Evolutionary conservation across 2,888 invertebrate genomes (phyloP).

Genomic region (Cancer borealis): DNA sequence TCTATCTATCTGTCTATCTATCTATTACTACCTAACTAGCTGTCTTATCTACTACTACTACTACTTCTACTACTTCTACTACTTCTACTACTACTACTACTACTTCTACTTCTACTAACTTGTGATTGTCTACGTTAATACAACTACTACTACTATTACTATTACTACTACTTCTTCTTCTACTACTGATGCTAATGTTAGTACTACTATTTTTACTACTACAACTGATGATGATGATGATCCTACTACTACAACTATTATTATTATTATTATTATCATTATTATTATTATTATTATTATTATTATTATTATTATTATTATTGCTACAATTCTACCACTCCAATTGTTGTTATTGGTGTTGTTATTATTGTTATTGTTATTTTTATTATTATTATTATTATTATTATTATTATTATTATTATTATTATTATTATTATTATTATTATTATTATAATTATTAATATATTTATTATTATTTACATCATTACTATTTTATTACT

Average conservation of each 20-base stretch:
- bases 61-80: neutral
- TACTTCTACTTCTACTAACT: neutral
- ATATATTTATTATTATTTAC: neutral
- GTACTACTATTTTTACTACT: neutral
- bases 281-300: neutral
- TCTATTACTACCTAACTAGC: neutral
- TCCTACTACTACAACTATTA: neutral
- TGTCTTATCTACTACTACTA: neutral
- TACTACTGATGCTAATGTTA: neutral
- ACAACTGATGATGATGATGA: neutral
- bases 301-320: conserved; percentile 1
- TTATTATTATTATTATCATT: neutral
- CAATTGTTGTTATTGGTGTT: neutral
- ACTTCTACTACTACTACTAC: neutral
- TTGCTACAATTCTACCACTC: neutral
- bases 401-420: neutral
- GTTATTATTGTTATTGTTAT: neutral
- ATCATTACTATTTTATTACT: neutral
- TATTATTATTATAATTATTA: conserved; percentile 35
- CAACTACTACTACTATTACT: neutral
- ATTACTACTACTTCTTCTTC: neutral
- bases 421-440: neutral
- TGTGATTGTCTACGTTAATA: neutral
- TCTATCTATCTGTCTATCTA: neutral
- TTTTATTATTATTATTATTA: neutral